Conservation (phyloP, 2,888 invertebrate genomes). For the Trissolcus brochymenae region DNA sequence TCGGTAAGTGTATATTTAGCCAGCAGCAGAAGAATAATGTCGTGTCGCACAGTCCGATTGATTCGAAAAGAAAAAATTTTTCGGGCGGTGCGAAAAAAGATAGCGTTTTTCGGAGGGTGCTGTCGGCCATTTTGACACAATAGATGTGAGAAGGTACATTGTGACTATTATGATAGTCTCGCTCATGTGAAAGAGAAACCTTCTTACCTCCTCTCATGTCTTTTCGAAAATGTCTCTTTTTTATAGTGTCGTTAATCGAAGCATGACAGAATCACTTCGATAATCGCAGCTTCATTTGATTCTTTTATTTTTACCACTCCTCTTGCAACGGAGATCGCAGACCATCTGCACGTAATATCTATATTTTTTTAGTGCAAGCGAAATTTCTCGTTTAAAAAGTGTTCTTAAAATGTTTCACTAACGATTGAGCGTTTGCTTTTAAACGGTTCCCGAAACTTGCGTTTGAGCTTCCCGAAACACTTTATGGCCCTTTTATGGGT, state of each 20-base stretch:
- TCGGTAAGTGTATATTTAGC: conserved; percentile 23
- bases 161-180: conserved; percentile 45
- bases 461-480: conserved; percentile 52
- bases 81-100: conserved; percentile 19
- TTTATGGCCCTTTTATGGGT: conserved; percentile 55
- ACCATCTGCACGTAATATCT: conserved; percentile 46
- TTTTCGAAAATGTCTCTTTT: conserved; percentile 48
- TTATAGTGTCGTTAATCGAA: conserved; percentile 52
- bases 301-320: conserved; percentile 17
- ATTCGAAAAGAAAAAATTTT: conserved; percentile 41
- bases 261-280: conserved; percentile 47
- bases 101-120: conserved; percentile 40
- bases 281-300: conserved; percentile 43
- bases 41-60: conserved; percentile 44
- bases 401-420: conserved; percentile 45
- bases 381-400: conserved; percentile 37
- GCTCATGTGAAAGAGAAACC: conserved; percentile 48
- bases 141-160: conserved; percentile 50
- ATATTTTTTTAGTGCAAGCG: conserved; percentile 41
- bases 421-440: conserved; percentile 52
- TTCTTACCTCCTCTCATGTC: conserved; percentile 34
- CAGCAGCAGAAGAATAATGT: conserved; percentile 31
- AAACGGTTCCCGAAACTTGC: conserved; percentile 55
- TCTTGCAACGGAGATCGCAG: not conserved
- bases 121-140: conserved; percentile 39